A percentile compares a stretch with the other conserved stretches of the same genome.
phyloP scores from a whole-genome alignment of 2,888 invertebrate genomes.

The Epistrophe eligans region DNA sequence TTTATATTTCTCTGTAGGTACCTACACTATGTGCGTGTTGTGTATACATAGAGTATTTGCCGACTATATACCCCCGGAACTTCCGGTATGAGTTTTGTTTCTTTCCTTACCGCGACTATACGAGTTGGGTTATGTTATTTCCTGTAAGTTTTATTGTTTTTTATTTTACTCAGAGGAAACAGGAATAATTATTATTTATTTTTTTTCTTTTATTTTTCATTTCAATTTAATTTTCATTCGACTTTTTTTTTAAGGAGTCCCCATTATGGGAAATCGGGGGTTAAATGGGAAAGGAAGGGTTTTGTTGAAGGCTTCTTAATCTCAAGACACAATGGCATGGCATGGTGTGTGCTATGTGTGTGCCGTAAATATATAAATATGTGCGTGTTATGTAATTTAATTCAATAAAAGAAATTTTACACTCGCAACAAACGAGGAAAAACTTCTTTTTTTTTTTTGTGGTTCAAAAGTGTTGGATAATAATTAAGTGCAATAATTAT shows the following conservation, averaged over 20 bases:
- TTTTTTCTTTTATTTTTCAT: background rate
- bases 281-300: background rate
- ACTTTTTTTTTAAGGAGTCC: background rate
- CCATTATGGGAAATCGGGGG: background rate
- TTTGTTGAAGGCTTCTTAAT: background rate
- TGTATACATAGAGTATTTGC: background rate
- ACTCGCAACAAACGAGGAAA: background rate
- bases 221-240: slow-evolving; percentile 12
- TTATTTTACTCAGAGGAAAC: background rate
- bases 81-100: slow-evolving; percentile 37
- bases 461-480: slow-evolving; percentile 49
- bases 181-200: background rate
- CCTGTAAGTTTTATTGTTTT: slow-evolving; percentile 45
- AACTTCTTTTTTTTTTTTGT: slow-evolving; percentile 22
- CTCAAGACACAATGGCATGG: background rate
- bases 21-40: background rate
- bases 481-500: slow-evolving; percentile 60
- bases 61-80: slow-evolving; percentile 35
- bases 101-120: slow-evolving; percentile 27
- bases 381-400: slow-evolving; percentile 22
- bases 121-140: slow-evolving; percentile 37
- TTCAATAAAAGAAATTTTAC: slow-evolving; percentile 45
- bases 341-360: background rate
- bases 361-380: background rate
- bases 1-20: background rate